Conservation (phyloP, 2,797 vertebrate genomes). For the Spinus olivaceus region DNA sequence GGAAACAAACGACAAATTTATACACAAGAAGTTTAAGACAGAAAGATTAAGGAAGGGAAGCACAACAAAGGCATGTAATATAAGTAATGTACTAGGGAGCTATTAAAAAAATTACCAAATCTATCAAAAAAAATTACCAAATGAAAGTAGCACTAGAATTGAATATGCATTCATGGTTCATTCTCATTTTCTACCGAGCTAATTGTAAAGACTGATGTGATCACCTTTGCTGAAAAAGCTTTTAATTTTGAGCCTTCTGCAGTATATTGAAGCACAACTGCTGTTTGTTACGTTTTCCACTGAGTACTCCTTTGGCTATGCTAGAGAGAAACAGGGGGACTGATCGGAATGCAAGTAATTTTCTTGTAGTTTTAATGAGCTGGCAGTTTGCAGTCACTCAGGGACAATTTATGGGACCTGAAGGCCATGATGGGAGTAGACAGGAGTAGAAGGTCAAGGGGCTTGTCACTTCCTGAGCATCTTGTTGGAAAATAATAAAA, state of each 20-base stretch:
- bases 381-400: neutral
- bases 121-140: neutral
- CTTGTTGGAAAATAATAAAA: neutral
- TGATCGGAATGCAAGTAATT: neutral
- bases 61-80: neutral
- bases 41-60: neutral
- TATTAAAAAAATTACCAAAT: neutral
- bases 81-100: neutral
- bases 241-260: neutral
- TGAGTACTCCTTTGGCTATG: neutral
- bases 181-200: neutral
- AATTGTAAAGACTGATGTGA: neutral
- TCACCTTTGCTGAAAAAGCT: neutral
- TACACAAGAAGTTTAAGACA: neutral
- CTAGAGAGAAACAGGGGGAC: neutral
- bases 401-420: neutral
- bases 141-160: neutral
- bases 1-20: neutral
- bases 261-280: neutral
- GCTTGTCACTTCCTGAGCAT: neutral
- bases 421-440: neutral
- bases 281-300: neutral
- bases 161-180: neutral
- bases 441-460: neutral
- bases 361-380: neutral